Percentiles rank a stretch among this genome's conserved stretches.
phyloP scores from a whole-genome alignment of 2,797 vertebrate genomes.

The Gastrophryne carolinensis region DNA sequence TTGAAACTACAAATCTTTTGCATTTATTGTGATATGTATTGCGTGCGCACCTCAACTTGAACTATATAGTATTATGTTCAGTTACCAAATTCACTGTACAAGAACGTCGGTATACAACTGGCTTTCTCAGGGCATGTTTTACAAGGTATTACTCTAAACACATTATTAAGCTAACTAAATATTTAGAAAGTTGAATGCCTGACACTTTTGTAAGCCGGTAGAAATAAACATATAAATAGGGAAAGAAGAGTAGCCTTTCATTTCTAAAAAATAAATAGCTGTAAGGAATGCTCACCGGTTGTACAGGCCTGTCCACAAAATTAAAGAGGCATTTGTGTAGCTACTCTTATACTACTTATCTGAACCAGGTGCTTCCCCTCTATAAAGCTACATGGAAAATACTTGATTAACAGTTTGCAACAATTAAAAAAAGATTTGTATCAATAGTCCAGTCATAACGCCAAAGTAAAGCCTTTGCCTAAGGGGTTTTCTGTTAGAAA shows the following conservation, averaged over 20 bases:
- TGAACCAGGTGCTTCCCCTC: constrained; percentile 32
- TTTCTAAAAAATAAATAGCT: constrained; percentile 26
- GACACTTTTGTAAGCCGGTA: constrained; percentile 11
- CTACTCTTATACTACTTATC: not conserved
- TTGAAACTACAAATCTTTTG: too few relatives aligned
- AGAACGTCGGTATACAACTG: not conserved
- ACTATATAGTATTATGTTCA: too few relatives aligned
- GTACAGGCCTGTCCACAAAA: not conserved
- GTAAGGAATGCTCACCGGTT: constrained; percentile 12
- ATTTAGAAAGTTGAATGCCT: constrained; percentile 20
- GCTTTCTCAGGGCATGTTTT: not conserved
- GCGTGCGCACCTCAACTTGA: too few relatives aligned
- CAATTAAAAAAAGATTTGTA: not conserved
- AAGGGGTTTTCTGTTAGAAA: too few relatives aligned
- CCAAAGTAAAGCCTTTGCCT: too few relatives aligned
- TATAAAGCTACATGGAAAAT: not conserved
- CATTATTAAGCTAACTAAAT: constrained; percentile 10
- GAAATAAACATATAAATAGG: constrained; percentile 10
- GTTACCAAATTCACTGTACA: not conserved
- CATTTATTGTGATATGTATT: too few relatives aligned
- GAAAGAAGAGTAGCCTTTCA: constrained; percentile 27
- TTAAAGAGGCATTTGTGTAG: constrained; percentile 19
- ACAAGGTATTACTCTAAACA: constrained; percentile 34
- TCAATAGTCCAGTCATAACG: too few relatives aligned
- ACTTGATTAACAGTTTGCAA: not conserved